A percentile compares a stretch with the other conserved stretches of the same genome.
These are phyloP conservation scores for Microtus ochrogaster DNA, from an alignment of 2,113 vertebrate genomes.

Conservation along the genomic window DNA sequence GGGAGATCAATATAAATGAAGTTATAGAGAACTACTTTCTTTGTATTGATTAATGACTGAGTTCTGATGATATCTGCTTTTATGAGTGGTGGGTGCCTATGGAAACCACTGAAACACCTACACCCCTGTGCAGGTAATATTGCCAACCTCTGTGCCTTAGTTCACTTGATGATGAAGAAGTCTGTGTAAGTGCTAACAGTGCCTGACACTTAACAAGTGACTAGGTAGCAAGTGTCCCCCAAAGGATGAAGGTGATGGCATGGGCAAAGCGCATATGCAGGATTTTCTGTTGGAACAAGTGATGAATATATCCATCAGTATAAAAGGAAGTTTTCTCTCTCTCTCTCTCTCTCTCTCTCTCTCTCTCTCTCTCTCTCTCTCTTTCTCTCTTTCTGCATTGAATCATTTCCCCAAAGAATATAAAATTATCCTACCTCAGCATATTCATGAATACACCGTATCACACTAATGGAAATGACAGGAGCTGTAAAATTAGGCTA, in stretches of 20 bases:
- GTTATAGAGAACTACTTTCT: background rate
- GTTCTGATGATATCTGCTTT: background rate
- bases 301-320: background rate
- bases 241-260: background rate
- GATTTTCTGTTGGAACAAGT: background rate
- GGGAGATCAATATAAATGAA: background rate
- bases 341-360: too few relatives aligned
- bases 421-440: background rate
- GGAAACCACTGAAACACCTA: background rate
- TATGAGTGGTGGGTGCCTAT: background rate
- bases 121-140: background rate
- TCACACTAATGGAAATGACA: background rate
- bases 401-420: background rate
- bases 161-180: background rate
- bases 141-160: background rate
- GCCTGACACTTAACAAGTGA: background rate
- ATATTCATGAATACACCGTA: rapidly evolving
- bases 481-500: background rate
- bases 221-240: background rate
- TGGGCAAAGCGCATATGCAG: background rate
- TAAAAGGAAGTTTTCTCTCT: background rate
- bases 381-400: background rate
- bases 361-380: background rate
- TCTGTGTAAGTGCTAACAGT: background rate
- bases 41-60: background rate